Conservation (phyloP, 1,140 invertebrate genomes). For the Drosophila kohkoa region DNA sequence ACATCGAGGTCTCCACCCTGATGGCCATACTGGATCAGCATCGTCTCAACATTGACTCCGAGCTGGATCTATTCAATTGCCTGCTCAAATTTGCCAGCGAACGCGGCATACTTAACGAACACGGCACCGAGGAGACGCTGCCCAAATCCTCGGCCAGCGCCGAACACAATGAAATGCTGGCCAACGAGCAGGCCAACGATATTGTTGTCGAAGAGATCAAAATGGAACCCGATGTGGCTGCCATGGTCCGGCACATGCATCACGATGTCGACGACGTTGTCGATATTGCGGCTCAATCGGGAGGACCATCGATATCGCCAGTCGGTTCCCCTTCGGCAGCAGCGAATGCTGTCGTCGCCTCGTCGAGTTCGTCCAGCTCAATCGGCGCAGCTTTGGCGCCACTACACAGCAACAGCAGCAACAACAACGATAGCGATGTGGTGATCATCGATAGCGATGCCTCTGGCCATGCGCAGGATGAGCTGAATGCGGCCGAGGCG, state of each 20-base stretch:
- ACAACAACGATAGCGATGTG: constrained; percentile 49
- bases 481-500: constrained; percentile 40
- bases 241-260: constrained; percentile 75
- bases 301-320: too few species aligned
- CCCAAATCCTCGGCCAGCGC: constrained; percentile 15
- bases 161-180: constrained; percentile 9
- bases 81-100: constrained; percentile 88
- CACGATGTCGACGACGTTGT: constrained; percentile 60
- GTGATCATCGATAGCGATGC: constrained; percentile 78
- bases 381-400: too few species aligned
- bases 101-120: constrained; percentile 73
- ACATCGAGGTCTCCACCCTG: constrained; percentile 90
- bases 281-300: too few species aligned
- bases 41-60: constrained; percentile 89
- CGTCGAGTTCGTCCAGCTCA: too few species aligned
- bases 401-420: neutral
- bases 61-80: constrained; percentile 91
- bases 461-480: constrained; percentile 60
- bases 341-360: too few species aligned
- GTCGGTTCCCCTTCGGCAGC: too few species aligned
- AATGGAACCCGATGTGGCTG: constrained; percentile 80
- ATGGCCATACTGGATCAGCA: constrained; percentile 91
- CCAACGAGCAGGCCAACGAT: constrained; percentile 15
- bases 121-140: constrained; percentile 4
- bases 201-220: constrained; percentile 77